Percentiles rank a stretch among this genome's conserved stretches.
phyloP scores from a whole-genome alignment of 2,113 vertebrate species.

The Mellivora capensis region DNA sequence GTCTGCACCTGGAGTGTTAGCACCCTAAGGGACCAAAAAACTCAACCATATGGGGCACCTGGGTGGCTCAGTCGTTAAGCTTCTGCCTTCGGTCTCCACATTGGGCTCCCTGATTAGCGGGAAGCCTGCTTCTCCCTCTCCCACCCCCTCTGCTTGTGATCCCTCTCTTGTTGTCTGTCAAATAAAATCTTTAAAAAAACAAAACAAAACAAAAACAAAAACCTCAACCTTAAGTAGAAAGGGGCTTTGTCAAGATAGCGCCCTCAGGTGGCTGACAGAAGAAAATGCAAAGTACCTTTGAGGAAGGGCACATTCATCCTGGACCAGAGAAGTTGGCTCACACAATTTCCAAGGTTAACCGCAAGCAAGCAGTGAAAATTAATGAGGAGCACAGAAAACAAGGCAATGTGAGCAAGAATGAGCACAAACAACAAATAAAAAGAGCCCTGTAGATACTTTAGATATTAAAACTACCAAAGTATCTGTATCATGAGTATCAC shows the following conservation, averaged over 20 bases:
- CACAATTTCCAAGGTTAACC: not conserved
- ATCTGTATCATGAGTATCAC: not conserved
- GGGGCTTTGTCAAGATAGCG: not conserved
- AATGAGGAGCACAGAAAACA: not conserved
- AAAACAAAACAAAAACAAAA: too few relatives aligned
- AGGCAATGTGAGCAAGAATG: not conserved
- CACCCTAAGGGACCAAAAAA: not conserved
- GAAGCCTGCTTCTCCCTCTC: too few relatives aligned
- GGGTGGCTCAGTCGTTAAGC: too few relatives aligned
- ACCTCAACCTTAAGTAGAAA: not conserved
- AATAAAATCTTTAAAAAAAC: too few relatives aligned
- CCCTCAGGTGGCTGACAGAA: not conserved
- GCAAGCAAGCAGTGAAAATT: not conserved
- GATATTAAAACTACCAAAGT: not conserved
- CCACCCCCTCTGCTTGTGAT: too few relatives aligned
- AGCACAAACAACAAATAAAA: not conserved
- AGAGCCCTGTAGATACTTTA: not conserved
- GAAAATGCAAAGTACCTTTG: not conserved
- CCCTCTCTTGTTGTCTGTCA: too few relatives aligned
- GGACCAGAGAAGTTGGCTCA: not conserved
- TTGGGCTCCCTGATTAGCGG: too few relatives aligned
- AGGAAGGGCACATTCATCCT: not conserved
- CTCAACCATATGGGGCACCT: not conserved
- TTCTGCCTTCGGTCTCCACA: too few relatives aligned
- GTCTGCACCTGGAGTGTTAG: not conserved